phyloP scores from a whole-genome alignment of 1,140 invertebrate species.

The Drosophila micromelanica region DNA sequence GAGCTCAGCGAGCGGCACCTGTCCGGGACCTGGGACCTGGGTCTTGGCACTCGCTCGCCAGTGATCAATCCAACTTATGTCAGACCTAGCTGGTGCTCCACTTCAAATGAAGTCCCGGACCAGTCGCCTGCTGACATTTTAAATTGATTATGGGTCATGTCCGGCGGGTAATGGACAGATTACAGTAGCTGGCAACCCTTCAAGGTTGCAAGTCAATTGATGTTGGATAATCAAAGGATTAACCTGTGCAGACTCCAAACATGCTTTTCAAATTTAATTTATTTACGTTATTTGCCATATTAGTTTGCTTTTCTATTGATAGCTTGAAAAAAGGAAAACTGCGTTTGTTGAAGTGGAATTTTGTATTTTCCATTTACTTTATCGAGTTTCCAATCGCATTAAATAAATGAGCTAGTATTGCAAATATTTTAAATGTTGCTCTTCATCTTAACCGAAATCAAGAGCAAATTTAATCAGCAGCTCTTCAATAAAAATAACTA shows the following conservation, averaged over 20 bases:
- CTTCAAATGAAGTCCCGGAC: constrained; percentile 22
- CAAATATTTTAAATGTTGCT: too few species aligned
- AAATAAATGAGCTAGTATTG: too few species aligned
- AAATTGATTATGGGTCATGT: constrained; percentile 44
- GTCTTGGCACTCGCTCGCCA: neutral
- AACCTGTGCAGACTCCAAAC: neutral
- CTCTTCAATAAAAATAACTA: too few species aligned
- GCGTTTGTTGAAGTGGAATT: too few species aligned
- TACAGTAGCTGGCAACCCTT: constrained; percentile 17
- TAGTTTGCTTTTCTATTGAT: too few species aligned
- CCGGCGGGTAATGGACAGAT: constrained; percentile 11
- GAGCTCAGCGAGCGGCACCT: constrained; percentile 63
- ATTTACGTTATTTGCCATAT: too few species aligned
- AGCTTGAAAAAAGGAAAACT: too few species aligned
- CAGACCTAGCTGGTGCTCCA: constrained; percentile 55
- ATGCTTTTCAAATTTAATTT: neutral
- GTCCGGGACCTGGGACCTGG: neutral
- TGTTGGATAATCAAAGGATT: constrained; percentile 17
- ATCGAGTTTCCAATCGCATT: too few species aligned
- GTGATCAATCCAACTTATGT: constrained; percentile 80
- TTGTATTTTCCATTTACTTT: too few species aligned
- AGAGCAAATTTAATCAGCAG: too few species aligned
- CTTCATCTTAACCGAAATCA: too few species aligned
- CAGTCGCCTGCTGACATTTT: constrained; percentile 32
- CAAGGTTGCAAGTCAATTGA: neutral